Percentiles rank a stretch among this genome's conserved stretches.
Conservation (phyloP, 2,113 vertebrate genomes). For the Sitta europaea region DNA sequence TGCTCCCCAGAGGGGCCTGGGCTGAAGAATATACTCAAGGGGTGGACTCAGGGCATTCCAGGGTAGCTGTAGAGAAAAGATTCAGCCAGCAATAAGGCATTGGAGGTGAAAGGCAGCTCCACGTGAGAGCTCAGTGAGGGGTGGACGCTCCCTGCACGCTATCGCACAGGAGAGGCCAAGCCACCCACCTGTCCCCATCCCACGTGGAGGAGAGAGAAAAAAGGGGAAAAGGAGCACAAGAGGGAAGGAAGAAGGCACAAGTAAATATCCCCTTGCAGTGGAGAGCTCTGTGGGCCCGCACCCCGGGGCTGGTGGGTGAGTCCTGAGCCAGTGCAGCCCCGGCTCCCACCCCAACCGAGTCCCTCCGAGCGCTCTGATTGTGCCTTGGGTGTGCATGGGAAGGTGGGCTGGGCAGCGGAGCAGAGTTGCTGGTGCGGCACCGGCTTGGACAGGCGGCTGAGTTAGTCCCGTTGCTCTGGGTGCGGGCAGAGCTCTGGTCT, state of each 20-base stretch:
- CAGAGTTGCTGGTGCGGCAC: slow-evolving; percentile 18
- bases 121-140: neutral
- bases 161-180: neutral
- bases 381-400: neutral
- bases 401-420: neutral
- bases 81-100: slow-evolving; percentile 45
- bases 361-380: neutral
- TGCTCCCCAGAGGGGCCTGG: neutral
- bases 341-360: neutral
- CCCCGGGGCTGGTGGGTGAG: neutral
- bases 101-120: neutral
- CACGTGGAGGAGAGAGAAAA: neutral
- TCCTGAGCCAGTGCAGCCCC: neutral
- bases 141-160: neutral
- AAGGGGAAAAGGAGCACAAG: neutral
- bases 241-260: slow-evolving; percentile 12
- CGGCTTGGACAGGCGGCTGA: slow-evolving; percentile 6
- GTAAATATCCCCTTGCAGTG: slow-evolving; percentile 38
- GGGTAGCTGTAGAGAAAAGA: neutral
- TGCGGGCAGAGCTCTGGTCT: neutral
- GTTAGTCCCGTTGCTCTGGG: neutral
- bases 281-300: neutral
- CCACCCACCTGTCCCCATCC: neutral
- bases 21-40: neutral
- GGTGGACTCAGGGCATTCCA: neutral